Evolutionary conservation across 2,888 invertebrate genomes (phyloP).

Genomic region (Chrysolina oricalcia): DNA sequence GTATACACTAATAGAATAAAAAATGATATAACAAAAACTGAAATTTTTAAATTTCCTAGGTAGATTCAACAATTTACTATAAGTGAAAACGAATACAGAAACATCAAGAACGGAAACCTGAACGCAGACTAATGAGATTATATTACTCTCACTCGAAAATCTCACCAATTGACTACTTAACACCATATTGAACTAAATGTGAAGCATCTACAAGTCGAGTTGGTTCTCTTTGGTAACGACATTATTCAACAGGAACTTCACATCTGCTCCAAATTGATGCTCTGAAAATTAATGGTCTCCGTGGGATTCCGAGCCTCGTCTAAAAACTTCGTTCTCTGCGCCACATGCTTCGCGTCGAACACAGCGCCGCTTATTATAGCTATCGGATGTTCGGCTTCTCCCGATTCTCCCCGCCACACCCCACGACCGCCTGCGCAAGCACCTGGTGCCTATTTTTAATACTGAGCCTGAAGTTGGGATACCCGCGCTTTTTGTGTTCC

Average conservation of each 20-base stretch:
- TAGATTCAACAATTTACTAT: too few species aligned
- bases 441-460: constrained; percentile 84
- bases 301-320: constrained; percentile 58
- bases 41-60: too few species aligned
- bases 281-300: constrained; percentile 78
- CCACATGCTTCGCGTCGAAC: constrained; percentile 81
- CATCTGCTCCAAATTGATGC: constrained; percentile 85
- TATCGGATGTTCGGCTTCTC: constrained; percentile 76
- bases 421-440: constrained; percentile 70
- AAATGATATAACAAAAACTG: too few species aligned
- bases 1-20: too few species aligned
- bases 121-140: too few species aligned
- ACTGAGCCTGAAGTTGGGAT: constrained; percentile 86
- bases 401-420: constrained; percentile 38
- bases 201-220: not conserved
- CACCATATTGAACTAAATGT: not conserved
- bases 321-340: constrained; percentile 69
- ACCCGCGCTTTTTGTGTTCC: constrained; percentile 89
- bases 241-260: constrained; percentile 70
- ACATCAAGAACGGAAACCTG: too few species aligned
- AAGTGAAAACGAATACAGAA: too few species aligned
- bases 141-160: too few species aligned
- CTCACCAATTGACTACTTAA: too few species aligned
- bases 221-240: not conserved
- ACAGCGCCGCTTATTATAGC: constrained; percentile 78